These are phyloP conservation scores for Heliocidaris erythrogramma DNA, from an alignment of 35 echinoderm and acorn worm genomes.

Conservation along the genomic window DNA sequence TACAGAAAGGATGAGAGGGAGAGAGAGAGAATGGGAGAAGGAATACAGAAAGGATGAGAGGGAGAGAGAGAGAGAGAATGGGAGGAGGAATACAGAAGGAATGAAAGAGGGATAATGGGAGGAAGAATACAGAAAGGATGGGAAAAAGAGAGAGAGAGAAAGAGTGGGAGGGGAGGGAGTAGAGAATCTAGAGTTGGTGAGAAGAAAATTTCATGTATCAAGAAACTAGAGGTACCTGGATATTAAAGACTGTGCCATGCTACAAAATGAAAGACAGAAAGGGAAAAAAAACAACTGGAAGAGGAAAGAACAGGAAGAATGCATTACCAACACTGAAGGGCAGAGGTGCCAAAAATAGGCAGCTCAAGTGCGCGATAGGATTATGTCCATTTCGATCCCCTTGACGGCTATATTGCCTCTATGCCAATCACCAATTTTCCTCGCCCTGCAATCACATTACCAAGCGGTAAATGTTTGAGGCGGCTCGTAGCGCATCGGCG, in stretches of 20 bases:
- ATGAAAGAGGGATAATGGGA: neutral
- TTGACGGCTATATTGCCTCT: neutral
- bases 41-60: neutral
- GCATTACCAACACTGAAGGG: neutral
- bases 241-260: too few species aligned
- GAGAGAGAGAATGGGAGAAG: neutral
- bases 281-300: too few species aligned
- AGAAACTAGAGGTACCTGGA: too few species aligned
- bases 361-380: neutral
- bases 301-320: neutral
- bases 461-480: neutral
- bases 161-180: too few species aligned
- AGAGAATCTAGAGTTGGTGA: too few species aligned
- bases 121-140: neutral
- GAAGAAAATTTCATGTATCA: too few species aligned
- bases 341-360: neutral
- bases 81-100: neutral
- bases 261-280: too few species aligned
- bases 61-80: neutral
- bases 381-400: neutral
- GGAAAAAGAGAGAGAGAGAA: too few species aligned
- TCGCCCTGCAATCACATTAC: neutral
- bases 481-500: neutral
- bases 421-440: neutral
- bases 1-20: neutral